phyloP scores from a whole-genome alignment of 2,113 vertebrate genomes.

The Lanius ludovicianus region DNA sequence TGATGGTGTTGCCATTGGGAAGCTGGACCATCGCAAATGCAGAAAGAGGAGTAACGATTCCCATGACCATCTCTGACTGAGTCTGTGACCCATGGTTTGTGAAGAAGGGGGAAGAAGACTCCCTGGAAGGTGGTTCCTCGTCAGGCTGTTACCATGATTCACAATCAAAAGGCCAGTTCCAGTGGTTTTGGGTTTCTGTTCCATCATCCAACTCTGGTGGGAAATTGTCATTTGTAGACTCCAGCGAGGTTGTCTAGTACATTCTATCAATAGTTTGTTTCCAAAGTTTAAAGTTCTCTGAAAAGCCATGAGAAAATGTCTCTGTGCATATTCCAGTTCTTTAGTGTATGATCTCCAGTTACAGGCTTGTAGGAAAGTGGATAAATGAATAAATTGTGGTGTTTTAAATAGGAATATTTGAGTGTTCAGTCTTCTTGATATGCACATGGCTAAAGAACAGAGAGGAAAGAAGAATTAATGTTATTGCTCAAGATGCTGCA shows the following conservation, averaged over 20 bases:
- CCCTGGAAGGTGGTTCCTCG: fast-evolving
- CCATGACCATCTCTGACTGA: fast-evolving
- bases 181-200: neutral
- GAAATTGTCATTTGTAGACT: neutral
- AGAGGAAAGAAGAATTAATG: neutral
- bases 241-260: fast-evolving
- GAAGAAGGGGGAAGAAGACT: neutral
- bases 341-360: neutral
- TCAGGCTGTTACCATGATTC: fast-evolving
- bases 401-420: neutral
- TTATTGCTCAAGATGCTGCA: neutral
- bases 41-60: fast-evolving
- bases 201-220: fast-evolving
- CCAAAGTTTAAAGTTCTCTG: neutral
- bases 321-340: neutral
- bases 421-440: neutral
- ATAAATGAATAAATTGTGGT: neutral
- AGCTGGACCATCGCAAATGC: fast-evolving
- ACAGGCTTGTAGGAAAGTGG: neutral
- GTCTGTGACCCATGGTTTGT: fast-evolving
- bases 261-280: neutral
- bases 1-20: fast-evolving
- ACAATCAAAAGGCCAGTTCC: neutral
- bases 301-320: neutral
- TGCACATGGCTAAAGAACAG: neutral